A percentile compares a stretch with the other conserved stretches of the same genome.
Evolutionary conservation across 2,113 vertebrate species (phyloP).

Genomic region (Bubo bubo): DNA sequence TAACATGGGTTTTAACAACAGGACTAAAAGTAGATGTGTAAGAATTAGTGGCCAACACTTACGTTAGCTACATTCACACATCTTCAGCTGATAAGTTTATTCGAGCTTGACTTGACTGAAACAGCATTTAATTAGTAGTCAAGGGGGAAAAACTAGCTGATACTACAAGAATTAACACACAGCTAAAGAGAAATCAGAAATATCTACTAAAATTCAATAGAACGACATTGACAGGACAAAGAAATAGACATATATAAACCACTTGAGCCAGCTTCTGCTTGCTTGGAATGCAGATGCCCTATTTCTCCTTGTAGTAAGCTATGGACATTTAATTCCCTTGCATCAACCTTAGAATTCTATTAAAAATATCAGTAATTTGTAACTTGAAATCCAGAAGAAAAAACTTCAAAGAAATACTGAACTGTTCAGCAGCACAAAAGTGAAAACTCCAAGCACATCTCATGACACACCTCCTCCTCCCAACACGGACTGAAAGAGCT

Average conservation of each 20-base stretch:
- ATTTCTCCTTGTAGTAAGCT: not conserved
- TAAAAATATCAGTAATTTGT: not conserved
- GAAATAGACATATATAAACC: rapidly evolving
- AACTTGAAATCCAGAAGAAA: not conserved
- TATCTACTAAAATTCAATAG: rapidly evolving
- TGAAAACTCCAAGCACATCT: no score
- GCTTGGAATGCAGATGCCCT: not conserved
- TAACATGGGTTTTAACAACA: rapidly evolving
- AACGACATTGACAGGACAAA: not conserved
- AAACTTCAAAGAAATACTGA: not conserved
- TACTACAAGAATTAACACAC: no score
- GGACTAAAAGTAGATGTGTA: rapidly evolving
- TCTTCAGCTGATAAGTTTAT: not conserved
- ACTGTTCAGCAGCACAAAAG: not conserved
- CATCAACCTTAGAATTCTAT: not conserved
- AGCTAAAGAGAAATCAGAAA: not conserved
- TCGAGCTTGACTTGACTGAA: not conserved
- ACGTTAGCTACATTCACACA: rapidly evolving
- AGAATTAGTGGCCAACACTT: rapidly evolving
- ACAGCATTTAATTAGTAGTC: not conserved
- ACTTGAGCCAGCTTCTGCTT: not conserved
- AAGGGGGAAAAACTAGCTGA: not conserved
- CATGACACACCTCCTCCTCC: rapidly evolving
- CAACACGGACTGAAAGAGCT: rapidly evolving
- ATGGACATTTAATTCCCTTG: not conserved